Evolutionary conservation across 1,140 invertebrate genomes (phyloP).

Genomic region (Medauroidea extradentata): DNA sequence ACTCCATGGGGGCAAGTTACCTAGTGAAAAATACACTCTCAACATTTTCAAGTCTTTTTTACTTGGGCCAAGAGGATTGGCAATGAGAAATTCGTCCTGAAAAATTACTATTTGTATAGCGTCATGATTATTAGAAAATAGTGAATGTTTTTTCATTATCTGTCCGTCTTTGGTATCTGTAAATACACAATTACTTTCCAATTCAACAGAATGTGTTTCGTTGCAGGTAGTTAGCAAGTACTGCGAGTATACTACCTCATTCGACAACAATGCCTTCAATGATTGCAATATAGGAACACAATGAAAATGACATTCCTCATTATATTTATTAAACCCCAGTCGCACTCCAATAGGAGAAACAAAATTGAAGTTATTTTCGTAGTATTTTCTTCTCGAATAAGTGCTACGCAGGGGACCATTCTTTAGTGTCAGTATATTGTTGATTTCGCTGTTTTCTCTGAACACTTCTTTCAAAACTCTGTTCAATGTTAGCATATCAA

Average conservation of each 20-base stretch:
- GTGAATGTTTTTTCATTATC: not conserved
- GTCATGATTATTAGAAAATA: conserved; percentile 2
- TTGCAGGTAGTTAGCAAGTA: not conserved
- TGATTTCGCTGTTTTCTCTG: not conserved
- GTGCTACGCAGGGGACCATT: not conserved
- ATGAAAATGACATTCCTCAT: not conserved
- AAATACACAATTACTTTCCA: not conserved
- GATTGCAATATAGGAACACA: not conserved
- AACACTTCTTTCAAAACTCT: not conserved
- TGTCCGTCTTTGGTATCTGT: not conserved
- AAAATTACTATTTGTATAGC: not conserved
- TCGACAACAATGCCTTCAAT: not conserved
- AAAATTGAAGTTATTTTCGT: not conserved
- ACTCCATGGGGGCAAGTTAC: conserved; percentile 6
- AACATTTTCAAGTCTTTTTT: conserved; percentile 1
- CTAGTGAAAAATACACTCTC: conserved; percentile 3
- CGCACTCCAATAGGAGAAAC: not conserved
- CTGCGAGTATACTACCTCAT: not conserved
- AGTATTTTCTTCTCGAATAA: conserved; percentile 1
- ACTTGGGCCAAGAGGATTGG: conserved; percentile 2
- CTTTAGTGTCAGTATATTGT: not conserved
- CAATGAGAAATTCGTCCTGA: conserved; percentile 4
- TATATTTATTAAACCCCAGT: not conserved
- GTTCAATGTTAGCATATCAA: not conserved
- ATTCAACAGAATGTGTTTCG: not conserved